Evolutionary conservation across 2,888 invertebrate genomes (phyloP).

Genomic region (Ectemnius continuus): DNA sequence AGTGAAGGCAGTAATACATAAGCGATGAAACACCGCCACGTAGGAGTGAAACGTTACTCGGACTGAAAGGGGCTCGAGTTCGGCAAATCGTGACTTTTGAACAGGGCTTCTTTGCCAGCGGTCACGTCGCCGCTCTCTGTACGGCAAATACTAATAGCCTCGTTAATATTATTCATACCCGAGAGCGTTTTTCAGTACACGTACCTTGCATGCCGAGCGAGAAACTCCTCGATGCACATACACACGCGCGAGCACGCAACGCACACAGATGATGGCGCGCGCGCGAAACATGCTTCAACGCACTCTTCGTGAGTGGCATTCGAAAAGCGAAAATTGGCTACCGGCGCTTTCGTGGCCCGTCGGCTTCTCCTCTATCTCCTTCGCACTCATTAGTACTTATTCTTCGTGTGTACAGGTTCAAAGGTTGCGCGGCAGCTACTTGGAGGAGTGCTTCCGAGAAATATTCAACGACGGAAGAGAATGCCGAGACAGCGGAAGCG

Average conservation of each 20-base stretch:
- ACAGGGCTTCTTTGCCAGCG: background rate
- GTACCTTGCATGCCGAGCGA: constrained; percentile 1
- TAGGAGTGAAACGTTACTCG: constrained; percentile 29
- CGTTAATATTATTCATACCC: constrained; percentile 10
- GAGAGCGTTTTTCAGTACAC: background rate
- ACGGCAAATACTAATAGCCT: constrained; percentile 8
- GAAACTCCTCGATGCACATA: background rate
- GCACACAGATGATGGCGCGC: too few species aligned
- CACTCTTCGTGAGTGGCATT: background rate
- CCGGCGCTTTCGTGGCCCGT: too few species aligned
- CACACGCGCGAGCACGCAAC: too few species aligned
- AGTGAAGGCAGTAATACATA: constrained; percentile 5
- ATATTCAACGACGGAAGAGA: too few species aligned
- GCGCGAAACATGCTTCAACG: background rate
- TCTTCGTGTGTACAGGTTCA: background rate
- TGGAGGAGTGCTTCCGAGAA: too few species aligned
- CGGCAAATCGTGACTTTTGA: constrained; percentile 20
- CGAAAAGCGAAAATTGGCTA: too few species aligned
- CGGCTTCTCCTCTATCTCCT: background rate
- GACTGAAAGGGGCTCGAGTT: constrained; percentile 21
- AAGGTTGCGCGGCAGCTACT: too few species aligned
- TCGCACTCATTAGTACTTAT: constrained; percentile 1
- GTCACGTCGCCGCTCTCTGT: background rate
- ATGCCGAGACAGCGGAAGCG: too few species aligned
- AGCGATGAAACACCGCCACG: constrained; percentile 40